Percentiles rank a stretch among this genome's conserved stretches.
Evolutionary conservation across 2,888 invertebrate species (phyloP).

Genomic region (Cheiracanthium punctorium): DNA sequence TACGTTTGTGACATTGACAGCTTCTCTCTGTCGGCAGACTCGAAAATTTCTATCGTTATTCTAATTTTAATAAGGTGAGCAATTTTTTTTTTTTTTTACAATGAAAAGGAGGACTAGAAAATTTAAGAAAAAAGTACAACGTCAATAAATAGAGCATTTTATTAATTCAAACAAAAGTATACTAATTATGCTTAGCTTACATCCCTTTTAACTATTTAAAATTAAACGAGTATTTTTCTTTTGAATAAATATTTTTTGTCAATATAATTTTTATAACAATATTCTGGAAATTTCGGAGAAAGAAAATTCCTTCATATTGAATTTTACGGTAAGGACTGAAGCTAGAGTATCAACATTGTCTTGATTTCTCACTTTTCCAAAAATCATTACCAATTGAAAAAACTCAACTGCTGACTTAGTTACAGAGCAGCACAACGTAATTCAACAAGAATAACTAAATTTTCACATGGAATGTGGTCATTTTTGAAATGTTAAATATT

Average conservation of each 20-base stretch:
- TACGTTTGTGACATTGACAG: too few relatives aligned
- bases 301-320: constrained; percentile 24
- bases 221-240: constrained; percentile 6
- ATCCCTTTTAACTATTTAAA: constrained; percentile 19
- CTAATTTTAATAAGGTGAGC: too few relatives aligned
- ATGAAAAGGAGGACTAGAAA: too few relatives aligned
- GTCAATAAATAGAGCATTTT: constrained; percentile 15
- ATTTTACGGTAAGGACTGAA: constrained; percentile 21
- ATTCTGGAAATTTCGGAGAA: constrained; percentile 14
- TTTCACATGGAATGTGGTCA: constrained; percentile 20
- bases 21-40: too few relatives aligned
- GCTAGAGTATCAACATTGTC: constrained; percentile 18
- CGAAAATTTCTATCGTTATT: too few relatives aligned
- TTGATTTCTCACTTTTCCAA: constrained; percentile 26
- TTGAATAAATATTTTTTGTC: constrained; percentile 25
- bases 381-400: constrained; percentile 41
- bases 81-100: too few relatives aligned
- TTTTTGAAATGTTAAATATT: constrained; percentile 31
- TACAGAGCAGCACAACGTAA: constrained; percentile 17
- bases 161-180: constrained; percentile 26
- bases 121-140: too few relatives aligned
- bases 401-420: constrained; percentile 29
- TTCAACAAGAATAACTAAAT: constrained; percentile 37
- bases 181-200: constrained; percentile 19
- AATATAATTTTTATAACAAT: constrained; percentile 28